Evolutionary conservation across 1,140 invertebrate genomes (phyloP).

Genomic region (Sweltsa coloradensis): DNA sequence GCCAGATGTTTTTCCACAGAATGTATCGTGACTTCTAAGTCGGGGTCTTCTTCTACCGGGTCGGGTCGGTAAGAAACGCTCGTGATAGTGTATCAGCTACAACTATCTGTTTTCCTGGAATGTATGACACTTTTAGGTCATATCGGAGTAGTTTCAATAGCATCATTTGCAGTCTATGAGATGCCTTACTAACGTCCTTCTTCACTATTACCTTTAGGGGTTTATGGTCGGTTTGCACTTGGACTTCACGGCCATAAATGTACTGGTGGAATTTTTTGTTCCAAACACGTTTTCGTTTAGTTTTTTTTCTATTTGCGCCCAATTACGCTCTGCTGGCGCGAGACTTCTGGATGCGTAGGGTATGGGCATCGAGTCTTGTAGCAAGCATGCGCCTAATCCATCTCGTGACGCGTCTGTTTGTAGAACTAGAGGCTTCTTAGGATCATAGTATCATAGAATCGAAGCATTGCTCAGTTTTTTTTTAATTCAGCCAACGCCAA

Average conservation of each 20-base stretch:
- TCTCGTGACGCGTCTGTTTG: too few relatives aligned
- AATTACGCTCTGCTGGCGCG: conserved; percentile 18
- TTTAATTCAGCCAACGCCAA: too few relatives aligned
- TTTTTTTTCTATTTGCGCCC: conserved; percentile 19
- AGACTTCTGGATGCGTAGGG: conserved; percentile 20
- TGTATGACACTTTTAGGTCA: neutral
- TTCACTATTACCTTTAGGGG: conserved; percentile 23
- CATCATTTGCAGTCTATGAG: conserved; percentile 28
- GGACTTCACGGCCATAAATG: conserved; percentile 16
- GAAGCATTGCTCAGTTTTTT: too few relatives aligned
- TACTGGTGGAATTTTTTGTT: conserved; percentile 18
- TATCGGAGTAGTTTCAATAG: conserved; percentile 20
- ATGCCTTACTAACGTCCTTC: conserved; percentile 26
- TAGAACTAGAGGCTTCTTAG: too few relatives aligned
- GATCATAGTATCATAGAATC: too few relatives aligned
- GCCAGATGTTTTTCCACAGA: too few relatives aligned
- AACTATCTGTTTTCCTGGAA: neutral
- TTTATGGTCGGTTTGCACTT: conserved; percentile 19
- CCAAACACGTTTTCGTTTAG: conserved; percentile 18
- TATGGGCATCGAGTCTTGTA: too few relatives aligned
- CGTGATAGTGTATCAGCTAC: neutral
- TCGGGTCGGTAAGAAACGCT: too few relatives aligned
- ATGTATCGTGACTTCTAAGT: too few relatives aligned
- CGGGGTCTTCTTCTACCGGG: too few relatives aligned
- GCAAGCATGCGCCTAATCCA: too few relatives aligned